Base-by-base conservation (phyloP, 2,888 invertebrate genomes). In the Eristalis pertinax region DNA sequence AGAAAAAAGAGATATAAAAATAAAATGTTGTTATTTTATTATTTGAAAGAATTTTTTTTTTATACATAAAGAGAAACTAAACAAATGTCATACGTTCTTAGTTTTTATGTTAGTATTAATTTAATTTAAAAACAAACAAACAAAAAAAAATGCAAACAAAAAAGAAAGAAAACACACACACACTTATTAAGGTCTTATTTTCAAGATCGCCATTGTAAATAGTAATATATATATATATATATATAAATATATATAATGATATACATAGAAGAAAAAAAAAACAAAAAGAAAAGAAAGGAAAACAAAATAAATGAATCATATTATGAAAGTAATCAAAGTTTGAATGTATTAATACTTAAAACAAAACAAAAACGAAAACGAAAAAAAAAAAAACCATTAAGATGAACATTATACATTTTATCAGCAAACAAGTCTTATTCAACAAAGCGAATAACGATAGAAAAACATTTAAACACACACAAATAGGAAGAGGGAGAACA, bases 151-250 rank as follows among this genome's bases (percentile, higher is more conserved):
- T 67, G 56, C 63, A 78, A 69, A 70, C 70, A 83, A 79, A 64
- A 78, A 72, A 41, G 70, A 69, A 65, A 43, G 38, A 68, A 69
- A 64, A 32, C n/a, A n/a, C n/a, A 32, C 32, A 77, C 72, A 60
- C 64, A 79, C 81, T 84, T 80, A 77, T 76, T 88, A 81, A 89
- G 90, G 89, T 90, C 90, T 90, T 90, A 90, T 90, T 90, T 90
- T 90, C 90, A 90, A 90, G 90, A 89, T 90, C 90, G 89, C 63
- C 74, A 67, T 80, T 88, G 88, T 88, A 88, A 82, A 88, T 88
- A 88, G 70, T 79, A 85, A 78, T 82, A 83, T 87, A 88, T 69
- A 86, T 76, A 88, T 69, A 86, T 76, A 79, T 32, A 32, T 32
- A 32, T 32, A 78, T 82, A 83, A 84, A 88, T 69, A 86, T 76